These are phyloP conservation scores for Glandiceps talaboti DNA, from an alignment of 53 echinoderm and acorn worm genomes.

Conservation along the genomic window DNA sequence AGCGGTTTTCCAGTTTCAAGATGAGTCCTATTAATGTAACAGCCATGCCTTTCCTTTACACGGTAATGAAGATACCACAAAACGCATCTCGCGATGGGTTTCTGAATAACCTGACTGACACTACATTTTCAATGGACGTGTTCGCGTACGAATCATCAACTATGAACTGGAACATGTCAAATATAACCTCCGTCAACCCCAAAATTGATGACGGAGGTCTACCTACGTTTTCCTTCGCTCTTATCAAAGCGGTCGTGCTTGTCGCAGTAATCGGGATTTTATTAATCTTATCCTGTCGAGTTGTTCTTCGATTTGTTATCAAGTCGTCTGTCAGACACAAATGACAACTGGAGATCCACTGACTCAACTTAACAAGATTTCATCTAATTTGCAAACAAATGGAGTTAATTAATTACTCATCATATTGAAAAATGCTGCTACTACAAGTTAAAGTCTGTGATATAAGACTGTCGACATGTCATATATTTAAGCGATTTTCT, in stretches of 20 bases:
- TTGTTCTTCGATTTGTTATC: constrained; percentile 23
- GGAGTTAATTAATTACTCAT: too few relatives aligned
- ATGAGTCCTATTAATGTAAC: not conserved
- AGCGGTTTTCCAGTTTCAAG: too few relatives aligned
- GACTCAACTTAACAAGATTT: too few relatives aligned
- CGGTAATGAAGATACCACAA: not conserved
- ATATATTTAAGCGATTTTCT: too few relatives aligned
- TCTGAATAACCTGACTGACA: not conserved
- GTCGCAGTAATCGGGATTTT: constrained; percentile 53
- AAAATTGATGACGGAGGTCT: not conserved
- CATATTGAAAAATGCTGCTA: too few relatives aligned
- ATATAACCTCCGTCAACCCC: not conserved
- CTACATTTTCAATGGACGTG: not conserved
- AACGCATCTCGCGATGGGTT: not conserved
- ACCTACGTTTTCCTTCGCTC: constrained; percentile 45
- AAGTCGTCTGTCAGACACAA: constrained; percentile 16
- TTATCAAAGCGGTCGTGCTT: constrained; percentile 57
- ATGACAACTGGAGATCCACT: too few relatives aligned
- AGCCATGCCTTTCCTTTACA: not conserved
- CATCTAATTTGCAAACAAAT: too few relatives aligned
- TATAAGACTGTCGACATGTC: too few relatives aligned
- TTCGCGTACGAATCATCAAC: not conserved
- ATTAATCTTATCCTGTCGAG: constrained; percentile 45
- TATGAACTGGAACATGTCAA: constrained; percentile 1
- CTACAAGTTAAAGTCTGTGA: too few relatives aligned